Conservation (phyloP, 92 coral and sea anemone species). For the Parazoanthus darwini region DNA sequence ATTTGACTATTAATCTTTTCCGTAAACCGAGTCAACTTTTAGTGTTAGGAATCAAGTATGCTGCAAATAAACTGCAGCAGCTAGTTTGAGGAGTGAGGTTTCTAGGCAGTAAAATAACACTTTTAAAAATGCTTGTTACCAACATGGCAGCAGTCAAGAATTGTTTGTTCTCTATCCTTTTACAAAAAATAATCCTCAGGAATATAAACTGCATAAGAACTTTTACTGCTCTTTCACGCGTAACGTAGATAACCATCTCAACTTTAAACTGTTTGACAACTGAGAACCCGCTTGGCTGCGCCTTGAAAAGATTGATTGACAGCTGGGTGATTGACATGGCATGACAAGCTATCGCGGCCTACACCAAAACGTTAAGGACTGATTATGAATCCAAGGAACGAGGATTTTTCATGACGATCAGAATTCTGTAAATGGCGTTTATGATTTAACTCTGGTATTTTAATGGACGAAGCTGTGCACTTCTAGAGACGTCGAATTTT, state of each 20-base stretch:
- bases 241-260: background rate
- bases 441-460: background rate
- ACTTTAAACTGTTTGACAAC: background rate
- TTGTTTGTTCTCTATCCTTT: background rate
- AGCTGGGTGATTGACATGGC: constrained; percentile 21
- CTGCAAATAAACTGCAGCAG: no score
- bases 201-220: background rate
- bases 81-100: no score
- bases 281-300: constrained; percentile 6
- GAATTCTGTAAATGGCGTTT: background rate
- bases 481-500: background rate
- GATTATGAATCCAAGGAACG: constrained; percentile 34
- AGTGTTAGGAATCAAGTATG: no score
- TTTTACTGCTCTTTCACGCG: background rate
- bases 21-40: no score
- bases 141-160: background rate
- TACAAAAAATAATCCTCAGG: background rate
- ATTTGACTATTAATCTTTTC: no score
- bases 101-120: no score
- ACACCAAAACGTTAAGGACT: constrained; percentile 24
- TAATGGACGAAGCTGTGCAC: background rate
- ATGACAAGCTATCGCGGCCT: constrained; percentile 29
- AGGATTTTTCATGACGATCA: constrained; percentile 6
- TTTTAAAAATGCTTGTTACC: background rate
- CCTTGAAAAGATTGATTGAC: constrained; percentile 19